phyloP scores from a whole-genome alignment of 2,113 vertebrate species.

The Hyla sarda region DNA sequence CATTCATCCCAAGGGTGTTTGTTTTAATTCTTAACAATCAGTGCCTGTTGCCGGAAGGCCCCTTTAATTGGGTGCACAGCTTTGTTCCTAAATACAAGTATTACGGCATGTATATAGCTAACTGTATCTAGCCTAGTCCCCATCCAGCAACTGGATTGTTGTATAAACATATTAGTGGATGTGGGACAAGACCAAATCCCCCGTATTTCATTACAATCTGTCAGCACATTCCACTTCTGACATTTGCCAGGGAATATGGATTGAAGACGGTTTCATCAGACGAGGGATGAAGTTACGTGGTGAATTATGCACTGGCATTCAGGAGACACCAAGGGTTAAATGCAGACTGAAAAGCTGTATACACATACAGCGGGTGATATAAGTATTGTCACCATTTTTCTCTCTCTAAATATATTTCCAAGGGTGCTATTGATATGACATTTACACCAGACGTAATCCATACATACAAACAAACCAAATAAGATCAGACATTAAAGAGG shows the following conservation, averaged over 20 bases:
- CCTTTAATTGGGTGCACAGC: background rate
- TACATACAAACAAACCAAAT: too few relatives aligned
- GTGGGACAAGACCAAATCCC: conserved; percentile 1
- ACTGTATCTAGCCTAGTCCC: background rate
- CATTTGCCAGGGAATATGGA: conserved; percentile 17
- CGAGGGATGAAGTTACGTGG: background rate
- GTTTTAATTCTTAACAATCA: background rate
- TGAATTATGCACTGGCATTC: background rate
- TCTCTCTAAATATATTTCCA: too few relatives aligned
- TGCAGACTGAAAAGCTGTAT: background rate
- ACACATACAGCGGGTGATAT: too few relatives aligned
- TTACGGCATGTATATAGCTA: background rate
- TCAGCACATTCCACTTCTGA: conserved; percentile 17
- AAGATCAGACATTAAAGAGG: too few relatives aligned
- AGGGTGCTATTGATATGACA: too few relatives aligned
- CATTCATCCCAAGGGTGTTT: background rate
- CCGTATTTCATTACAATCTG: conserved; percentile 3
- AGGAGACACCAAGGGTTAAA: background rate
- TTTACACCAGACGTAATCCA: too few relatives aligned
- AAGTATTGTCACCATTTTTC: too few relatives aligned
- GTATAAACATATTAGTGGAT: conserved; percentile 7
- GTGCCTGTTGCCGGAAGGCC: background rate
- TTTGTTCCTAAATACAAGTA: background rate
- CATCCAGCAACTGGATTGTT: conserved; percentile 10
- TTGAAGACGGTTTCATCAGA: background rate